Conservation (phyloP, 2,888 invertebrate genomes). For the Julus scanicus region DNA sequence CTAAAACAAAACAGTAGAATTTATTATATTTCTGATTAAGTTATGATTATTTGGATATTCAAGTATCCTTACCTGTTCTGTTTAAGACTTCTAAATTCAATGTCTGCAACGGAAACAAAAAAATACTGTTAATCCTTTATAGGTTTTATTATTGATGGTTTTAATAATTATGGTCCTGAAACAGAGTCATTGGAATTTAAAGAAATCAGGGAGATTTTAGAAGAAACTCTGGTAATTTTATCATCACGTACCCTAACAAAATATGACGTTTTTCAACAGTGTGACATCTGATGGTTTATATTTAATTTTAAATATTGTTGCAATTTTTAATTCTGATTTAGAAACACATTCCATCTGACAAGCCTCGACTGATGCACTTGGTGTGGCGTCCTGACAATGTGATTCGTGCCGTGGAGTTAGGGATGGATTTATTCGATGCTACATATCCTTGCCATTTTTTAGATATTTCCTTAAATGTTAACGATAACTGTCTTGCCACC, state of each 20-base stretch:
- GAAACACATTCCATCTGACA: conserved; percentile 75
- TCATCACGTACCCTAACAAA: too few relatives aligned
- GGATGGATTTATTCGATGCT: conserved; percentile 53
- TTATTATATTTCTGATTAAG: too few relatives aligned
- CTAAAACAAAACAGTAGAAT: too few relatives aligned
- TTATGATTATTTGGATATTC: too few relatives aligned
- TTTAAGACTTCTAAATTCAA: too few relatives aligned
- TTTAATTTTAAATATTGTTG: neutral
- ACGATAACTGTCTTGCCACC: neutral
- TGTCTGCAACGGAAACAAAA: too few relatives aligned
- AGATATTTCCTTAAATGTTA: neutral
- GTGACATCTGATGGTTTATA: too few relatives aligned
- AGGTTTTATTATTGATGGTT: conserved; percentile 85
- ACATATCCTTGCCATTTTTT: conserved; percentile 51
- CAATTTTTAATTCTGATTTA: conserved; percentile 63
- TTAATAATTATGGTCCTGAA: conserved; percentile 79
- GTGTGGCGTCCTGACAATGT: conserved; percentile 81
- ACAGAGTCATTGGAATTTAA: conserved; percentile 70
- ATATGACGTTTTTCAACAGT: neutral
- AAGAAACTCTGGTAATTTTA: conserved; percentile 72
- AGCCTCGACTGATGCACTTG: conserved; percentile 79
- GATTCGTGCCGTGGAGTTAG: conserved; percentile 74
- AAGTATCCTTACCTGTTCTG: too few relatives aligned
- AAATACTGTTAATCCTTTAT: conserved; percentile 60
- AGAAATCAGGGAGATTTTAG: conserved; percentile 73